Evolutionary conservation across 2,113 vertebrate species (phyloP).

Genomic region (Cynopterus brachyotis): DNA sequence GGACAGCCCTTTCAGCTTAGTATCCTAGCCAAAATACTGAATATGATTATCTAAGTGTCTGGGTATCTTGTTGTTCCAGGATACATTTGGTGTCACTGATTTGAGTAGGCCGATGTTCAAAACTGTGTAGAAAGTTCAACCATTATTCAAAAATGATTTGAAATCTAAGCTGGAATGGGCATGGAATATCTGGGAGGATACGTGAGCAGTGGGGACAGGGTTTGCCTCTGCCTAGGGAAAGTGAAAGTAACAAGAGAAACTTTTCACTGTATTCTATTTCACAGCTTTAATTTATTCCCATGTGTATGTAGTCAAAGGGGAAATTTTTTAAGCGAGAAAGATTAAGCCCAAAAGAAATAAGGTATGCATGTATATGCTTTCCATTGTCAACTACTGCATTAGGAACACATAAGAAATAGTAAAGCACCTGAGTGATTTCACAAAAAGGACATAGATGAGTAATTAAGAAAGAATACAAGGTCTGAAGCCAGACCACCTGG

Average conservation of each 20-base stretch:
- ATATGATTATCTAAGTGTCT: neutral
- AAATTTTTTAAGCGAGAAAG: neutral
- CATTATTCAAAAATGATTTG: neutral
- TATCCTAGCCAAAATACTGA: conserved; percentile 25
- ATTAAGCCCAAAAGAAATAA: neutral
- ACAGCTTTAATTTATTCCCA: neutral
- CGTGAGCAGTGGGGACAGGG: neutral
- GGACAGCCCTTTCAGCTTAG: neutral
- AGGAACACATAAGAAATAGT: neutral
- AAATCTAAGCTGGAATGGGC: neutral
- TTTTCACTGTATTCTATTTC: neutral
- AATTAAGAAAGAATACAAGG: neutral
- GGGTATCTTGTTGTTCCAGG: neutral
- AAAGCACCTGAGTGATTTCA: neutral
- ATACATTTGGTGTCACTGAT: conserved; percentile 36
- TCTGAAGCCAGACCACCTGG: neutral
- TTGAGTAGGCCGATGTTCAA: neutral
- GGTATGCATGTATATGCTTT: neutral
- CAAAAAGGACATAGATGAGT: neutral
- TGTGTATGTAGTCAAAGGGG: neutral
- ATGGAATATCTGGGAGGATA: neutral
- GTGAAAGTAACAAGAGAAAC: neutral
- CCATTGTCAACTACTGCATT: neutral
- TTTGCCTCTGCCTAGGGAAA: neutral
- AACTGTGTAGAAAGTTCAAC: conserved; percentile 3